Conservation (phyloP, 2,888 invertebrate genomes). For the Cosmia trapezina region DNA sequence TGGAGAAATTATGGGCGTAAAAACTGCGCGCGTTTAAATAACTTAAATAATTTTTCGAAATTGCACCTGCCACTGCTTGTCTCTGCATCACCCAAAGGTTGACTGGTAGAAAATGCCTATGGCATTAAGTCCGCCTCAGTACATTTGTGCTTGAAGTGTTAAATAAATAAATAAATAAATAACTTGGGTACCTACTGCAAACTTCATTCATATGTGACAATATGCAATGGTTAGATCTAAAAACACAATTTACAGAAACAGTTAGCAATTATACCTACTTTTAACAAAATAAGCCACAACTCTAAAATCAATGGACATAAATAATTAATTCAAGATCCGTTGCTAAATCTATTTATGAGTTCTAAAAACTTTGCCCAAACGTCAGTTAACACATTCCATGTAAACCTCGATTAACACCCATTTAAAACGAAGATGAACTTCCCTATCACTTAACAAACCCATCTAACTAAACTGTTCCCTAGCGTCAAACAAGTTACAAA, state of each 20-base stretch:
- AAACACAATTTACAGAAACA: too few species aligned
- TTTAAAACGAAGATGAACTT: slow-evolving; percentile 43
- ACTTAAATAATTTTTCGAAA: too few species aligned
- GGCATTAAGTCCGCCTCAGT: too few species aligned
- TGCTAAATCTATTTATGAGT: neutral
- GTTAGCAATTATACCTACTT: neutral
- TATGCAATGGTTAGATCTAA: too few species aligned
- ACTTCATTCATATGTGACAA: too few species aligned
- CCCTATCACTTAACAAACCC: slow-evolving; percentile 51
- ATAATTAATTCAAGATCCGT: neutral
- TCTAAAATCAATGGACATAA: neutral
- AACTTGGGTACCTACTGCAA: too few species aligned
- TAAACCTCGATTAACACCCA: slow-evolving; percentile 48
- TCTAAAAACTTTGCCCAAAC: neutral
- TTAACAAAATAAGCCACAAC: neutral
- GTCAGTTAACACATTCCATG: slow-evolving; percentile 29
- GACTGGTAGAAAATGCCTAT: too few species aligned
- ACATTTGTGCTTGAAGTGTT: too few species aligned
- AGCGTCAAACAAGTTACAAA: slow-evolving; percentile 20
- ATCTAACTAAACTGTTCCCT: slow-evolving; percentile 47
- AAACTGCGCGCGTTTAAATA: too few species aligned
- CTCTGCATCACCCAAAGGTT: too few species aligned
- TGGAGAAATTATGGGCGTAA: slow-evolving; percentile 7
- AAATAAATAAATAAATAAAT: too few species aligned
- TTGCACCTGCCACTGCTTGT: too few species aligned